Base-by-base conservation (phyloP, 2,888 invertebrate genomes). In the Pherbina coryleti region DNA sequence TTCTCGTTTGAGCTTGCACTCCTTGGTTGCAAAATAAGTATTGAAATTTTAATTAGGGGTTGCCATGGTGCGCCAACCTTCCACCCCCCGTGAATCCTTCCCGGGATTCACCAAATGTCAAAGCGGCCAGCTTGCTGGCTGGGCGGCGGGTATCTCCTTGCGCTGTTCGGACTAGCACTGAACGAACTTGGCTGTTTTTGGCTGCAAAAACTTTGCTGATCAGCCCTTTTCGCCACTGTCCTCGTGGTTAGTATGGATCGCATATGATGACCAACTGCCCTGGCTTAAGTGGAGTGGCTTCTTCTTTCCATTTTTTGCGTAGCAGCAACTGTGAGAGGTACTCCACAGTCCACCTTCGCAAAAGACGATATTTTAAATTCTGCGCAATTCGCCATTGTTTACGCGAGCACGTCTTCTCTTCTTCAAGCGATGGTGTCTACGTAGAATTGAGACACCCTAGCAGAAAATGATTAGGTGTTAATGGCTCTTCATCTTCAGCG, bases 381-480 rank as follows among this genome's bases (percentile, higher is more conserved):
- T 31, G 31, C 31, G 31, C 31, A 60, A 67, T 60, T 14, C 81
- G 62, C 79, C 79, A 80, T 37, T 79, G 78, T 66, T 75, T 78
- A 4, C 72, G 72, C 11, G 74, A 34, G 53, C 79, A 78, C 25
- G 67, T 7, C 14, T 62, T 75, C 3, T 76, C 69, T 49, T 78
- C 75, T 3, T 34, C 34, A 25, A 49, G 28, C 51, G 17, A 34
- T 80, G 79, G 2, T 31, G 79, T 78, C 44, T 80, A 79, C 19
- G 73, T 73, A 14, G 60, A 60, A 19, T 62, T 78, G 22, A 80
- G 14, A 44, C 75, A 70, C 28, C 79, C 80, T n/a, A 80, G 25
- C 31, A 81, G 28, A 57, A 80, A 81, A 22, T 79, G 81, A 53
- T 80, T 81, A 51, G 77, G 79, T 73, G 81, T 82, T 9, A 78